Evolutionary conservation across 2,888 invertebrate genomes (phyloP).

Genomic region (Trachelus tabidus): DNA sequence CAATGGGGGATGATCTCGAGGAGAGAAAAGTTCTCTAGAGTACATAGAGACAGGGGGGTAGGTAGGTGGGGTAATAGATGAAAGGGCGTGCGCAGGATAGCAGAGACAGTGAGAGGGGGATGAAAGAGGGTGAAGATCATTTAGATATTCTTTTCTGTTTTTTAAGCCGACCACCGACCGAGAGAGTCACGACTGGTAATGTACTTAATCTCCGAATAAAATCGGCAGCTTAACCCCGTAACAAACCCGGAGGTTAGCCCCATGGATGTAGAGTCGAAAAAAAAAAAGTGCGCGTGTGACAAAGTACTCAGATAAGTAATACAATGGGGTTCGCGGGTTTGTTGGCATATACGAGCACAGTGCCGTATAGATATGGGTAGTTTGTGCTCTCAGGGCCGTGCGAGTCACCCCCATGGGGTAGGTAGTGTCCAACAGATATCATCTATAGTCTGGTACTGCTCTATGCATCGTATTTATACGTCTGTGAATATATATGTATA

Average conservation of each 20-base stretch:
- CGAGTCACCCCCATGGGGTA: conserved; percentile 21
- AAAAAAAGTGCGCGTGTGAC: conserved; percentile 28
- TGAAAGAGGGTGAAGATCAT: conserved; percentile 13
- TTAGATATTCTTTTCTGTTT: conserved; percentile 7
- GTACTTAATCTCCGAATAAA: conserved; percentile 25
- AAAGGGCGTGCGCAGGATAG: conserved; percentile 3
- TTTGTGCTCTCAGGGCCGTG: conserved; percentile 20
- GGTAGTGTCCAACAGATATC: conserved; percentile 15
- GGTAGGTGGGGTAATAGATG: background rate
- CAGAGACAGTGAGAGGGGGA: conserved; percentile 7
- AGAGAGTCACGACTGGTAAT: conserved; percentile 16
- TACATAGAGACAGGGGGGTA: background rate
- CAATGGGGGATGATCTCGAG: background rate
- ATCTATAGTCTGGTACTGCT: conserved; percentile 11
- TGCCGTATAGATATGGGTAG: conserved; percentile 18
- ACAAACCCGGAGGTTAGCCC: conserved; percentile 12
- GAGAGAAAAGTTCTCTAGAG: background rate
- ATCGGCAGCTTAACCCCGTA: conserved; percentile 25
- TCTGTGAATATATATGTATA: no score
- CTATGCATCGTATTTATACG: background rate
- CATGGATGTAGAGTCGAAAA: conserved; percentile 25
- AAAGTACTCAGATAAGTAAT: conserved; percentile 36
- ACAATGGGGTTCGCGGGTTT: conserved; percentile 32
- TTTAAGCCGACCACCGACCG: conserved; percentile 25
- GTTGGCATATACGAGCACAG: conserved; percentile 11